A percentile compares a stretch with the other conserved stretches of the same genome.
These are phyloP conservation scores for Pardalotus punctatus DNA, from an alignment of 2,113 vertebrate genomes.

Conservation along the genomic window DNA sequence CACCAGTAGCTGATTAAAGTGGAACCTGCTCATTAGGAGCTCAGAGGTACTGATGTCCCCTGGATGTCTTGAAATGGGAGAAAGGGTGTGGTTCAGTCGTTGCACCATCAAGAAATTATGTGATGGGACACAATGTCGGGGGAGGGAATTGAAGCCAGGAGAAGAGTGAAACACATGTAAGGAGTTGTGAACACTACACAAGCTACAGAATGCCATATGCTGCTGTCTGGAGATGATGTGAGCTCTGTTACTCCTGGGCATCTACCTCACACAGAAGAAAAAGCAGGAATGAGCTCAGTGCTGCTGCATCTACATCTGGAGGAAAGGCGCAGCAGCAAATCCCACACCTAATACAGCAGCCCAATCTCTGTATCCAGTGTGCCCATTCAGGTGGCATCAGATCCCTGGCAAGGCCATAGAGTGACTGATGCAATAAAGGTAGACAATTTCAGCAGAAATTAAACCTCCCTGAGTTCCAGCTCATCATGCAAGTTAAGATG, in stretches of 20 bases:
- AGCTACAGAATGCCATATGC: conserved; percentile 27
- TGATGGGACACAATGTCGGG: accelerated
- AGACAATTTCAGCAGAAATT: background rate
- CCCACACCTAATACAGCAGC: background rate
- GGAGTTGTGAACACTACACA: background rate
- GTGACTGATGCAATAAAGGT: background rate
- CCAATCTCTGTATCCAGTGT: background rate
- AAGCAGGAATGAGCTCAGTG: background rate
- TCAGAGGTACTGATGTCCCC: background rate
- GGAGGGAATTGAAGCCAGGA: background rate
- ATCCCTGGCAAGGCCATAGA: background rate
- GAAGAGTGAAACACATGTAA: background rate
- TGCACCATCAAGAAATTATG: background rate
- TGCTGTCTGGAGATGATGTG: conserved; percentile 34
- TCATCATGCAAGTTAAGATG: too few relatives aligned
- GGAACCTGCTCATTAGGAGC: accelerated
- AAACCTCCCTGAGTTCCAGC: too few relatives aligned
- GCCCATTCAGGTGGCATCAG: background rate
- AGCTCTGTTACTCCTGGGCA: background rate
- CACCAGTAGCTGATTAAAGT: background rate
- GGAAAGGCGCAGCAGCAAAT: background rate
- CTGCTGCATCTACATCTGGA: background rate
- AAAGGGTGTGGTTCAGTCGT: accelerated
- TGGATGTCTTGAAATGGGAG: background rate
- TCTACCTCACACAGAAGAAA: conserved; percentile 38